Conservation (phyloP, 2,888 invertebrate genomes). For the Opisthograptis luteolata region DNA sequence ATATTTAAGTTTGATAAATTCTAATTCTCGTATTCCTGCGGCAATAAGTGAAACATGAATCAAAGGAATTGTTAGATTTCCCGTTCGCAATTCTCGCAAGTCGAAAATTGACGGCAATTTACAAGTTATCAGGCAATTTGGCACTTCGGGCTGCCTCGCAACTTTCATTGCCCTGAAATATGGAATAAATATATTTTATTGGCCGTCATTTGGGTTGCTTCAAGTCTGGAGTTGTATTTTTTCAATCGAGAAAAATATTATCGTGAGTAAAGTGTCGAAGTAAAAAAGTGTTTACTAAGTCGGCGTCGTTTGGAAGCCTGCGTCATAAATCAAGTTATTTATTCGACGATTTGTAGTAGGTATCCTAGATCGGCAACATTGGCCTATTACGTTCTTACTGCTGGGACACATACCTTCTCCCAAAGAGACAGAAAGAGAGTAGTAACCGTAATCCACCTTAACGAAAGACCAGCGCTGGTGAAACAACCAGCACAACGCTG, state of each 20-base stretch:
- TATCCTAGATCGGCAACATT: no score
- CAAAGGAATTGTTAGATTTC: constrained; percentile 11
- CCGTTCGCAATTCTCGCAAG: constrained; percentile 5
- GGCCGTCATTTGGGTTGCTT: constrained; percentile 15
- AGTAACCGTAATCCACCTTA: no score
- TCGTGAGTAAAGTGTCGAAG: no score
- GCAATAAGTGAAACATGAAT: background rate
- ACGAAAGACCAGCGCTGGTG: no score
- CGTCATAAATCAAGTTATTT: no score
- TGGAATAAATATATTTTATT: constrained; percentile 17
- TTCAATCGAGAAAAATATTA: background rate
- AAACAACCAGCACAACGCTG: no score
- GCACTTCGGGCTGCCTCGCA: constrained; percentile 23
- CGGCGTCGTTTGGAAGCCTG: no score
- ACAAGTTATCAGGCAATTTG: constrained; percentile 26
- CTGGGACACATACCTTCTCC: no score
- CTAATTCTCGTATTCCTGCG: background rate
- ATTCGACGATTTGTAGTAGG: no score
- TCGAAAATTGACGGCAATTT: constrained; percentile 30
- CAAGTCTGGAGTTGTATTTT: constrained; percentile 11
- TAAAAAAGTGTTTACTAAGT: no score
- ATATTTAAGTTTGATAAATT: background rate
- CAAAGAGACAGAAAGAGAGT: no score
- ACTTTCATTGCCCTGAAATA: constrained; percentile 29
- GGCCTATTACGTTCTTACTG: no score